Evolutionary conservation across 2,113 vertebrate species (phyloP).

Genomic region (Otus sunia): DNA sequence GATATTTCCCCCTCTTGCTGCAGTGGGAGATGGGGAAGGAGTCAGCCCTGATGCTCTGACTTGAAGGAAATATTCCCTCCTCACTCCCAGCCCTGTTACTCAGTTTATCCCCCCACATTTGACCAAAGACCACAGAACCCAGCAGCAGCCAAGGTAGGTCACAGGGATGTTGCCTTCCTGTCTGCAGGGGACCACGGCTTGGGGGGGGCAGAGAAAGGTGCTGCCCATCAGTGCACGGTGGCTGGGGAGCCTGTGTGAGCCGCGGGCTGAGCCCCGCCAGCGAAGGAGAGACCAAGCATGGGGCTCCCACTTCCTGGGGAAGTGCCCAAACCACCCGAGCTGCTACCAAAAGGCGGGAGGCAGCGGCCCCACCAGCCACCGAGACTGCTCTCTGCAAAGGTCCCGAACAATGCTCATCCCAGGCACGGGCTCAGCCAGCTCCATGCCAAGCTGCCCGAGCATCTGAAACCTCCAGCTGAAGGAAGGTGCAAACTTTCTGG

Average conservation of each 20-base stretch:
- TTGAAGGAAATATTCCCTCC: background rate
- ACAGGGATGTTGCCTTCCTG: background rate
- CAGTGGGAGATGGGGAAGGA: background rate
- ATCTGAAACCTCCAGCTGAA: background rate
- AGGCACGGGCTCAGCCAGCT: background rate
- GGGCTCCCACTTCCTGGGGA: background rate
- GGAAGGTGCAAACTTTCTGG: background rate
- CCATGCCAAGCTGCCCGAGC: rapidly evolving
- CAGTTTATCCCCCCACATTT: background rate
- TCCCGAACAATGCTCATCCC: rapidly evolving
- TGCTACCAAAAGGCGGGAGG: too few species aligned
- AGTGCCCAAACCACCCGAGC: background rate
- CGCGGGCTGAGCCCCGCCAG: rapidly evolving
- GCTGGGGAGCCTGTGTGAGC: background rate
- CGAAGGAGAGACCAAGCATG: rapidly evolving
- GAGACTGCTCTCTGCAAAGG: background rate
- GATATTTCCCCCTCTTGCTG: background rate
- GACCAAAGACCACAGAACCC: background rate
- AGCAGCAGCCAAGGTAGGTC: background rate
- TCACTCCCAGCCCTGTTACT: background rate
- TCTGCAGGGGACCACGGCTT: background rate
- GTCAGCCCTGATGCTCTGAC: background rate
- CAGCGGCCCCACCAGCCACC: background rate
- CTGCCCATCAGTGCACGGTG: rapidly evolving
- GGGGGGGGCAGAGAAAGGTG: background rate